Conservation (phyloP, 2,888 invertebrate genomes). For the Seira musarum region DNA sequence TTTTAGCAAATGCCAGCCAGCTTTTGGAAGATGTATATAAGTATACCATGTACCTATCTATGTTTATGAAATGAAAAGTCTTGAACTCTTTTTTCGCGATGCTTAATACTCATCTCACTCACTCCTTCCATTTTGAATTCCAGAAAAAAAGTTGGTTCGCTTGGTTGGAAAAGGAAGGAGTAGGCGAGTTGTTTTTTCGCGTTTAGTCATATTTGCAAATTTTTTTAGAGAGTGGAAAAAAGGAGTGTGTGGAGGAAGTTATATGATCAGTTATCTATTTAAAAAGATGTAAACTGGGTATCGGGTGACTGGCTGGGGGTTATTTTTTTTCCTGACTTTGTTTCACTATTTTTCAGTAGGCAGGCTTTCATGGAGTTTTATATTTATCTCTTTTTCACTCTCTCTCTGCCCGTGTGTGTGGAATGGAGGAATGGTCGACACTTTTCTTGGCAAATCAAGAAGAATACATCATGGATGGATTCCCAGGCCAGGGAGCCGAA, state of each 20-base stretch:
- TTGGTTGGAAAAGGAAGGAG: slow-evolving; percentile 27
- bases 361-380: slow-evolving; percentile 59
- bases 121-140: slow-evolving; percentile 60
- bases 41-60: background rate
- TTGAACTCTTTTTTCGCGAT: background rate
- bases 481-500: slow-evolving; percentile 48
- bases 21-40: no score
- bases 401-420: slow-evolving; percentile 6
- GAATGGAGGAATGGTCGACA: slow-evolving; percentile 51
- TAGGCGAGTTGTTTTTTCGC: slow-evolving; percentile 21
- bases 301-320: slow-evolving; percentile 48
- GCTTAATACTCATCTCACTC: slow-evolving; percentile 11
- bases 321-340: slow-evolving; percentile 34
- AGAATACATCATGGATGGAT: slow-evolving; percentile 57
- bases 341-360: slow-evolving; percentile 22
- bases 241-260: background rate
- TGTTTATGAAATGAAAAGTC: slow-evolving; percentile 1
- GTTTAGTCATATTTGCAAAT: background rate
- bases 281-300: slow-evolving; percentile 12
- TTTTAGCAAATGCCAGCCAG: background rate
- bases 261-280: slow-evolving; percentile 15
- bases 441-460: slow-evolving; percentile 60
- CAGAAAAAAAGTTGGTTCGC: slow-evolving; percentile 45
- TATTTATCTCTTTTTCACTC: slow-evolving; percentile 51
- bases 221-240: slow-evolving; percentile 25